Base-by-base conservation (phyloP, 2,888 invertebrate genomes). In the Nematopogon swammerdamellus region DNA sequence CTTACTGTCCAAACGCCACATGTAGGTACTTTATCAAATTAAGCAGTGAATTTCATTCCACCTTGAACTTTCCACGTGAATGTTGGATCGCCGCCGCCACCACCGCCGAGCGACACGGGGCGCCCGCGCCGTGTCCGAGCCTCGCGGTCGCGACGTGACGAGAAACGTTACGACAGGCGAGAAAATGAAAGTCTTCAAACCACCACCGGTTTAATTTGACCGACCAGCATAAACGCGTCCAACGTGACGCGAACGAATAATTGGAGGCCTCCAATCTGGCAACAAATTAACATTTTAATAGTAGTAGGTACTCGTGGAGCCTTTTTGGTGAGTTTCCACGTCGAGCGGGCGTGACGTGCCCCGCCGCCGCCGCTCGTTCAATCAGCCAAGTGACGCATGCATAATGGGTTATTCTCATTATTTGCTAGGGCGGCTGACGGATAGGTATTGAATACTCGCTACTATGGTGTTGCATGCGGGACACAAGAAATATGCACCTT, bases 351-450 rank as follows among this genome's bases (percentile, higher is more conserved):
- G 42, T 18, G 20, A 55, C 55, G 51, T 52, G 48, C 46, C 51
- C 56, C 61, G 53, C 14, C 20, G 18, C n/a, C 36, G 36, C 14
- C 36, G 36, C 36, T 6, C n/a, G 36, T 36, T 64, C 72, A 72
- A 73, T 75, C 67, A 61, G 57, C 60, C 61, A 57, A 63, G 55
- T 72, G 76, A 76, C 75, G 62, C 65, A 64, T 58, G 59, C 54
- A 62, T 74, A 73, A 74, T 75, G 58, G 71, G 71, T 65, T 72
- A 72, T 72, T 70, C 67, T 70, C 68, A 73, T 51, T 72, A 25
- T 25, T 4, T n/a, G n/a, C n/a, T n/a, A n/a, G n/a, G n/a, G n/a
- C n/a, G n/a, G n/a, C n/a, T n/a, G n/a, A n/a, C n/a, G n/a, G n/a
- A n/a, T n/a, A n/a, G n/a, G n/a, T n/a, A n/a, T n/a, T n/a, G n/a